Conservation (phyloP, 2,113 vertebrate species). For the Sialia sialis region DNA sequence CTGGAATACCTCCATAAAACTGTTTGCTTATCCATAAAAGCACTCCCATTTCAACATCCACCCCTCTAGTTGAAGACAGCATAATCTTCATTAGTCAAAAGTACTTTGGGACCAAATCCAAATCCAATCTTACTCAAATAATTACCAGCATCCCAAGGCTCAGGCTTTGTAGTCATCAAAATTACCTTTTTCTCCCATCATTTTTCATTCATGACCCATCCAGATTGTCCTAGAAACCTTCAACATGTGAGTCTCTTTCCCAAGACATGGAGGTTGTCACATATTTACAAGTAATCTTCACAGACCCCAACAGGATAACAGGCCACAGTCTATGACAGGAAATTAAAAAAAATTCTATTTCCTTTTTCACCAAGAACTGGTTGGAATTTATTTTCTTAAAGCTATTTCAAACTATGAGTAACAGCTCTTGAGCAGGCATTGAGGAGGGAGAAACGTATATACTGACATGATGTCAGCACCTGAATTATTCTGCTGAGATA, state of each 20-base stretch:
- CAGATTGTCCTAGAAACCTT: neutral
- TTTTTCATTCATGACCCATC: neutral
- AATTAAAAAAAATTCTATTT: neutral
- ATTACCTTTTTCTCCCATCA: neutral
- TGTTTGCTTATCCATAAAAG: neutral
- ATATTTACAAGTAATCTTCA: neutral
- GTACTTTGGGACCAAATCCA: neutral
- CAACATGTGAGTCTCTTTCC: neutral
- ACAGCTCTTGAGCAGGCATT: neutral
- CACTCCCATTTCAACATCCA: neutral
- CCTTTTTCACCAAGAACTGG: neutral
- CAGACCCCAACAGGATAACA: neutral
- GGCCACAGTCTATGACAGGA: neutral
- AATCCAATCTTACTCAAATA: neutral
- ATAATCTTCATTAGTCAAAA: neutral
- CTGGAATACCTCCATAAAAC: neutral
- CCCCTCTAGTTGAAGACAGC: neutral
- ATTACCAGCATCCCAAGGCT: neutral
- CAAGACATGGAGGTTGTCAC: neutral
- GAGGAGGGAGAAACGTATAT: neutral
- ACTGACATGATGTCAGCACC: neutral
- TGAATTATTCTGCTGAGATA: neutral
- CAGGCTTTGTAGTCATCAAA: neutral
- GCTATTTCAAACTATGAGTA: neutral
- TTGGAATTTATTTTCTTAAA: conserved; percentile 6